A percentile compares a stretch with the other conserved stretches of the same genome.
Evolutionary conservation across 2,888 invertebrate species (phyloP).

Genomic region (Campopleginae sp.): DNA sequence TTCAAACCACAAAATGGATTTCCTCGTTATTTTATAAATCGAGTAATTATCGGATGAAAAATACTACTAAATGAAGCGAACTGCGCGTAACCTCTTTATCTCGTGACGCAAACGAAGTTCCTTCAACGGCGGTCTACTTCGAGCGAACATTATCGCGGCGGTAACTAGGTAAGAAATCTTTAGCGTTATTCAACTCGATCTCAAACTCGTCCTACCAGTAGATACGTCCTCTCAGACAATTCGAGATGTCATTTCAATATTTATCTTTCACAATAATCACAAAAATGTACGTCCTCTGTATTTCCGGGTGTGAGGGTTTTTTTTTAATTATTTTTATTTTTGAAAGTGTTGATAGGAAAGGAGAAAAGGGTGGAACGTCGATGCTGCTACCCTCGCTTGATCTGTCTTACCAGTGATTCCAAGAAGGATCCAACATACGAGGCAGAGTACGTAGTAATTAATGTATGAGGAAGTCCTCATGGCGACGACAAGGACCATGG

Average conservation of each 20-base stretch:
- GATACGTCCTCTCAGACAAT: conserved; percentile 33
- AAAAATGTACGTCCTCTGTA: conserved; percentile 12
- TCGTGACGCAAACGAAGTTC: background rate
- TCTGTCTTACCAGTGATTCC: conserved; percentile 82
- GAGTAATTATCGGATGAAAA: background rate
- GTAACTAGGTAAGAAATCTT: conserved; percentile 4
- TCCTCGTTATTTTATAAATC: background rate
- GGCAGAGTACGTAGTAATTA: conserved; percentile 83
- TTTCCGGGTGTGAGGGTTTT: no score
- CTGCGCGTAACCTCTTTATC: background rate
- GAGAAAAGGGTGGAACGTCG: background rate
- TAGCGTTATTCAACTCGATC: conserved; percentile 25
- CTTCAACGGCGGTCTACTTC: background rate
- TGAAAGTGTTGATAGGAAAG: background rate
- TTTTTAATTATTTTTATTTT: background rate
- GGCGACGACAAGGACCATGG: conserved; percentile 78
- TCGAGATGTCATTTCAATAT: background rate
- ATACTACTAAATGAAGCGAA: background rate
- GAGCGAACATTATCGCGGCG: background rate
- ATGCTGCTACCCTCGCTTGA: background rate
- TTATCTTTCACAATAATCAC: conserved; percentile 31
- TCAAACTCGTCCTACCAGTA: conserved; percentile 16
- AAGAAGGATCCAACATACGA: conserved; percentile 83
- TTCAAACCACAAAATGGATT: background rate
- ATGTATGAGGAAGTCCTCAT: conserved; percentile 83